Base-by-base conservation (phyloP, 2,888 invertebrate genomes). In the Metellina segmentata region DNA sequence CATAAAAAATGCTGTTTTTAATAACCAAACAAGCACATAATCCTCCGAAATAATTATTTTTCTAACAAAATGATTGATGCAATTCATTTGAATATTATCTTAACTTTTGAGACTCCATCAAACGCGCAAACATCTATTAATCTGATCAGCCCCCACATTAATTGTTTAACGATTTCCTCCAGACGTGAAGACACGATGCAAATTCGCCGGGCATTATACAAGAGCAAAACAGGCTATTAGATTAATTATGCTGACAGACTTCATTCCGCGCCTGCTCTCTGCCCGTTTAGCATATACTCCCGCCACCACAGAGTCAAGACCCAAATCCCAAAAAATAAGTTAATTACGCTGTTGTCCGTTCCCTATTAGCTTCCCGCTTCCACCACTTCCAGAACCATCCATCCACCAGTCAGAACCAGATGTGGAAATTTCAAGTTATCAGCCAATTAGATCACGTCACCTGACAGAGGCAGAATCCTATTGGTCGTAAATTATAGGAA, bases 361-460 rank as follows among this genome's bases (percentile, higher is more conserved):
- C 72, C 85, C 72, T 75, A 86, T 86, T 86, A 86, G 52, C 86
- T 86, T 19, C 81, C 79, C 69, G 7, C 49, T 34, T 72, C 13
- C 51, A 48, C 70, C 13, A n/a, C 53, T 79, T n/a, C 52, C 53
- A 19, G 75, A 75, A 13, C 72, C 53, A 85, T 88, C 81, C 69
- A 81, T 74, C 75, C 74, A 69, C 34, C 49, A 81, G 81, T 74
- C 74, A 81, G 53, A 81, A 75, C 61, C 81, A 81, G 74, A 74
- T 74, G 85, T 49, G 85, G 81, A 53, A 81, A 75, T 81, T 88
- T 88, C 75, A 75, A 88, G 81, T 88, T 88, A 88, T 88, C 88
- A 88, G 74, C 81, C 88, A 88, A 88, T 88, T 88, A 81, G 88
- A 88, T 75, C 81, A 69, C 88, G 88, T 88, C 88, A 88, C 81